A percentile compares a stretch with the other conserved stretches of the same genome.
Evolutionary conservation across 2,797 vertebrate genomes (phyloP).

Genomic region (Tenualosa ilisha): DNA sequence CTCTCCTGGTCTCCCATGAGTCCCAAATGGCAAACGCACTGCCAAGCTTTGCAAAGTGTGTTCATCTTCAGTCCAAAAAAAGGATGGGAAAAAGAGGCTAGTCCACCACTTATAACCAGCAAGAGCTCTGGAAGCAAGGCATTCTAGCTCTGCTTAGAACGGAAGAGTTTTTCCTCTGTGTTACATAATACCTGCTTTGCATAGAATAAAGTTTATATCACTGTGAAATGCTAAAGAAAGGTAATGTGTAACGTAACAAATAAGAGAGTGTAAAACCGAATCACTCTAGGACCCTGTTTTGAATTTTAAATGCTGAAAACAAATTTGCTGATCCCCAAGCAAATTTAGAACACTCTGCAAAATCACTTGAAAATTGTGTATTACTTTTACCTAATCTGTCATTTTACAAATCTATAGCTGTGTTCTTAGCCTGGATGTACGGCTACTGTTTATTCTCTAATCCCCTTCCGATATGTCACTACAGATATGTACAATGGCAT

Average conservation of each 20-base stretch:
- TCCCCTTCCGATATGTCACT: background rate
- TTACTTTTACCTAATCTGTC: background rate
- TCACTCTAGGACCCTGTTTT: background rate
- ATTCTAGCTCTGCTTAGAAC: background rate
- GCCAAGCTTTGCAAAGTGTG: conserved; percentile 1
- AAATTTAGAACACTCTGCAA: background rate
- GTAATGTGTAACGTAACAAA: background rate
- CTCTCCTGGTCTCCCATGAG: background rate
- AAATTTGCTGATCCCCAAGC: background rate
- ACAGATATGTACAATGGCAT: background rate
- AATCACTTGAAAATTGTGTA: background rate
- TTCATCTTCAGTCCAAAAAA: background rate
- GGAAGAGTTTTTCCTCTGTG: background rate
- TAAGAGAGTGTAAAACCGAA: background rate
- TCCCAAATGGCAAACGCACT: background rate
- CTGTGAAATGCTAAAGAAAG: background rate
- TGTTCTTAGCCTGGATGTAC: background rate
- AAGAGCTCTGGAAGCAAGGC: background rate
- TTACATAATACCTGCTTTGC: background rate
- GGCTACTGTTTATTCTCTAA: background rate
- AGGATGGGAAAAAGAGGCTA: background rate
- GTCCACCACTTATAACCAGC: background rate
- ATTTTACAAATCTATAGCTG: background rate
- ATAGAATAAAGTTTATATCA: background rate
- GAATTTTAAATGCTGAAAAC: no score